Base-by-base conservation (phyloP, 2,797 vertebrate species). In the Myotis myotis region DNA sequence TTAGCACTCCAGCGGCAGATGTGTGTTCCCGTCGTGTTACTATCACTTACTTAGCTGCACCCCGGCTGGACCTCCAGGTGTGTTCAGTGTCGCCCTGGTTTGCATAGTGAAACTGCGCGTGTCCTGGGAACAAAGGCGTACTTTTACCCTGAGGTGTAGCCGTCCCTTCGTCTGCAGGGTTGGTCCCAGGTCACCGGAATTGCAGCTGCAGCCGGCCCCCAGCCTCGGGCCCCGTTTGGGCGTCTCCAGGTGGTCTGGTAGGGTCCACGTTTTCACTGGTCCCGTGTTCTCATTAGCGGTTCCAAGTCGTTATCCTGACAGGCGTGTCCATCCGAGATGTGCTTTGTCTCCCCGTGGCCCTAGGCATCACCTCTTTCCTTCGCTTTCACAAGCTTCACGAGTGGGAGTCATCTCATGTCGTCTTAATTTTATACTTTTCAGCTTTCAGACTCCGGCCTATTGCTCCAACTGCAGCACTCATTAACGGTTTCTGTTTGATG, bases 61-160 rank as follows among this genome's bases (percentile, higher is more conserved):
- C 53, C 41, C 41, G 9, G 64, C 25, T 68, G 41, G 23, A 23
- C 71, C 11, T 47, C 44, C 49, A 23, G 25, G 25, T 41, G 33
- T 15, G 38, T 72, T 71, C 3, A 3, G 20, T 51, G 81, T 82
- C 70, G 11, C 2, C 0, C 38, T 17, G n/a, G 71, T 36, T 16
- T 1, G 7, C 6, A 1, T 10, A 10, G 15, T 20, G 20, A 13
- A 51, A 22, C 8, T 47, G 4, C 38, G 49, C 0, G 1, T 36
- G 25, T 57, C 22, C 76, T 88, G 55, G 44, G 92, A 33, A 60
- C 1, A 1, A 72, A 47, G 76, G 3, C 44, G 68, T 55, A 2
- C 20, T 76, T 74, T 87, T 60, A 23, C 49, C 57, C 68, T 25
- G 79, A 16, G 13, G 13, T 51, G 41, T 0, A 19, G 76, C 28